phyloP scores from a whole-genome alignment of 2,113 vertebrate genomes.

The Alosa alosa region DNA sequence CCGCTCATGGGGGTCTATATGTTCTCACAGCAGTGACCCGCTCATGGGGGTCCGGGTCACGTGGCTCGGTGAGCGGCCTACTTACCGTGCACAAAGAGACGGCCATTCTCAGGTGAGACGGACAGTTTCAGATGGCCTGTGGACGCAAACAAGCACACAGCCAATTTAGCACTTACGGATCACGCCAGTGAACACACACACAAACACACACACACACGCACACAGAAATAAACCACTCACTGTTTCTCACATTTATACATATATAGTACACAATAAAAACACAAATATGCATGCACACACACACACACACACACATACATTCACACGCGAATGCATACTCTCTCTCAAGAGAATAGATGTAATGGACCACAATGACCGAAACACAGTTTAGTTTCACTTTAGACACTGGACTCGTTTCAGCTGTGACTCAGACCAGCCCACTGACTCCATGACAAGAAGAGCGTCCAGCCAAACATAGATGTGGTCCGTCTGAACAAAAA shows the following conservation, averaged over 20 bases:
- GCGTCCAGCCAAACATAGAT: too few relatives aligned
- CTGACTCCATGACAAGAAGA: too few relatives aligned
- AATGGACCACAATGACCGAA: background rate
- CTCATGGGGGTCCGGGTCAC: background rate
- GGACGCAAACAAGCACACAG: background rate
- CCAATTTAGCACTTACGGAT: background rate
- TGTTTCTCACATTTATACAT: background rate
- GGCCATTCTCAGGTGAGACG: conserved; percentile 37
- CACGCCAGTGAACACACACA: background rate
- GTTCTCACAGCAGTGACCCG: background rate
- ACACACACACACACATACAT: conserved; percentile 24
- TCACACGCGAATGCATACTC: background rate
- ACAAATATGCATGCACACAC: background rate
- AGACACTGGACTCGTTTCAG: background rate
- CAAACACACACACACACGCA: conserved; percentile 17
- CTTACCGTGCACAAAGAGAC: conserved; percentile 49
- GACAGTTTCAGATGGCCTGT: conserved; percentile 57
- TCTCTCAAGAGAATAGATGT: background rate
- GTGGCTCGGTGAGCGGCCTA: background rate
- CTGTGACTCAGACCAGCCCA: too few relatives aligned
- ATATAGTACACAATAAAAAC: background rate
- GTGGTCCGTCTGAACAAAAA: too few relatives aligned
- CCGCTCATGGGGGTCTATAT: background rate
- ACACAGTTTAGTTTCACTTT: background rate
- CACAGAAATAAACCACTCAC: background rate